phyloP scores from a whole-genome alignment of 2,888 invertebrate genomes.

The Anticlea derivata region DNA sequence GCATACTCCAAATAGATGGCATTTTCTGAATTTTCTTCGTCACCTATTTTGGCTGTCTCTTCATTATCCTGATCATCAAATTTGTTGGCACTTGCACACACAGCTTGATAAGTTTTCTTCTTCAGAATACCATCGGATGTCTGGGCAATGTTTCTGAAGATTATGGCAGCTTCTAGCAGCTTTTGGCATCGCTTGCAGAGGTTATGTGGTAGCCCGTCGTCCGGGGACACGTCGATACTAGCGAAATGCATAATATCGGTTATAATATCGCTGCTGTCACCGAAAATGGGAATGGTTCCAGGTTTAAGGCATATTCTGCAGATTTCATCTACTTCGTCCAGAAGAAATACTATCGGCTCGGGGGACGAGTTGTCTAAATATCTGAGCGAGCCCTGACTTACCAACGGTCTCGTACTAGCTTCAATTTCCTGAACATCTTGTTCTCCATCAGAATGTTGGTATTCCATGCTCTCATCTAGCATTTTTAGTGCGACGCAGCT shows the following conservation, averaged over 20 bases:
- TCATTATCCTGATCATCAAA: not conserved
- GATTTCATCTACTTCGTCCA: not conserved
- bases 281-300: constrained; percentile 8
- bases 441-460: no score
- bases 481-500: no score
- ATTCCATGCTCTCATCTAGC: no score
- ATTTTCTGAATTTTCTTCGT: constrained; percentile 9
- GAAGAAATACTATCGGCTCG: not conserved
- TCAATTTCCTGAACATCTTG: not conserved
- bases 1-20: constrained; percentile 18
- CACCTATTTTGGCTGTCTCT: not conserved
- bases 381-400: not conserved
- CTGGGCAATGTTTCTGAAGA: constrained; percentile 6
- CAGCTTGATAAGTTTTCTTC: not conserved
- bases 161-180: not conserved
- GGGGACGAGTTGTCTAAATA: not conserved
- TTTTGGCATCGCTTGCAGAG: constrained; percentile 8
- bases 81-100: not conserved
- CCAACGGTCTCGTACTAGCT: not conserved
- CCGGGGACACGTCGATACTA: constrained; percentile 1
- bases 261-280: not conserved
- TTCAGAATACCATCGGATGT: constrained; percentile 11
- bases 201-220: constrained; percentile 10
- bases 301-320: constrained; percentile 15
- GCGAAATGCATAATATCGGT: constrained; percentile 1